phyloP scores from a whole-genome alignment of 37 sponge, comb jelly and placozoan genomes.

The Bolinopsis microptera region DNA sequence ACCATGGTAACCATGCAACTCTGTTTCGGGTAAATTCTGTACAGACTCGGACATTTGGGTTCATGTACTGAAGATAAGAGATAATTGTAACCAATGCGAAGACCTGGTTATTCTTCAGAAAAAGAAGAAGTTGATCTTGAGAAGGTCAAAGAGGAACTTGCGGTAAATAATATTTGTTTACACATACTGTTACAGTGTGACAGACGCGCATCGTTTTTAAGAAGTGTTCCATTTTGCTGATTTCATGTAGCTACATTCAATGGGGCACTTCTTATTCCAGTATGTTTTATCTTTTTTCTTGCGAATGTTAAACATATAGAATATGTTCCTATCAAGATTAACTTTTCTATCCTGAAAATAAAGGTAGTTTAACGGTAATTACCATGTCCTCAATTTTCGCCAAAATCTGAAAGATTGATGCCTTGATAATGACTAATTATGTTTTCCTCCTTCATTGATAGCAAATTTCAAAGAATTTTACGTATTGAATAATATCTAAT shows the following conservation, averaged over 20 bases:
- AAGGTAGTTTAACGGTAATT: no score
- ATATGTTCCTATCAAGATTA: not conserved
- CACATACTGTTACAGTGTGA: no score
- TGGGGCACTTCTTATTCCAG: not conserved
- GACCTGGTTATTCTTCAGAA: conserved; percentile 67
- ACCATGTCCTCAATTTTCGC: no score
- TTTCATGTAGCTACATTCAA: not conserved
- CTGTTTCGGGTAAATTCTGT: not conserved
- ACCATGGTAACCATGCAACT: no score
- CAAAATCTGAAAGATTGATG: no score
- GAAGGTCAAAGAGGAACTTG: conserved; percentile 51
- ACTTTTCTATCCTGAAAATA: not conserved
- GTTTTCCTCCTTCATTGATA: no score
- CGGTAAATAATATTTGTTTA: conserved; percentile 35
- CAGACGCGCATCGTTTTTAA: not conserved
- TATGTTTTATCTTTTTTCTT: not conserved
- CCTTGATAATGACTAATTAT: no score
- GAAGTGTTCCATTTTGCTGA: not conserved
- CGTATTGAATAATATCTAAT: no score
- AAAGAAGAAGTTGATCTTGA: conserved; percentile 53
- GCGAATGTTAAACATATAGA: not conserved
- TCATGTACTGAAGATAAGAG: not conserved
- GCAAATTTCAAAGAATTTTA: no score
- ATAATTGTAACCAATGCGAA: not conserved
- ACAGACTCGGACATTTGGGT: not conserved